Conservation (phyloP, 2,797 vertebrate genomes). For the Triplophysa yarkandensis region DNA sequence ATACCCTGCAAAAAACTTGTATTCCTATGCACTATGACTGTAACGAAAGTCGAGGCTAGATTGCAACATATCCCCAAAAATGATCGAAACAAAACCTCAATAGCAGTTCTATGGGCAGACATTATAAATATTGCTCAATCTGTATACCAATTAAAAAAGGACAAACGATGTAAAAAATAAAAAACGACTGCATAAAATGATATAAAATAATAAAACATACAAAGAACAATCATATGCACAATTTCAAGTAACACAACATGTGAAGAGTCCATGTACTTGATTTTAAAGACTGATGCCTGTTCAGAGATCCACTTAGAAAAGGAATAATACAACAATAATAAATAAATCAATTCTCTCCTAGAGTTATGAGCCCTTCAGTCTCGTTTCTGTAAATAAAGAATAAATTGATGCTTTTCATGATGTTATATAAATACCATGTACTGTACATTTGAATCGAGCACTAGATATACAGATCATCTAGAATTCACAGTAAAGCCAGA, state of each 20-base stretch:
- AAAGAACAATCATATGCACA: too few relatives aligned
- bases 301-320: neutral
- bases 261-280: constrained; percentile 38
- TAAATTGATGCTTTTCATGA: constrained; percentile 61
- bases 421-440: constrained; percentile 75
- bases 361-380: constrained; percentile 22
- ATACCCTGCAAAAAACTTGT: neutral
- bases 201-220: neutral
- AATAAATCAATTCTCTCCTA: neutral
- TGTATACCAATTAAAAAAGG: constrained; percentile 43
- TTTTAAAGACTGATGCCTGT: neutral
- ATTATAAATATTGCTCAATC: constrained; percentile 69
- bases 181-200: constrained; percentile 35
- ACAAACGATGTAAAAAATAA: constrained; percentile 3
- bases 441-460: constrained; percentile 63
- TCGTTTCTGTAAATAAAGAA: constrained; percentile 31
- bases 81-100: constrained; percentile 56
- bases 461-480: constrained; percentile 56
- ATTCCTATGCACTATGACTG: neutral
- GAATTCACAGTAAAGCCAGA: constrained; percentile 78
- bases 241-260: constrained; percentile 34
- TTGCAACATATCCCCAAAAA: neutral
- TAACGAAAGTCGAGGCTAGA: neutral
- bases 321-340: constrained; percentile 41
- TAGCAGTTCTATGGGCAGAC: constrained; percentile 51